These are phyloP conservation scores for Emydocephalus ijimae DNA, from an alignment of 2,113 vertebrate species.

Conservation along the genomic window DNA sequence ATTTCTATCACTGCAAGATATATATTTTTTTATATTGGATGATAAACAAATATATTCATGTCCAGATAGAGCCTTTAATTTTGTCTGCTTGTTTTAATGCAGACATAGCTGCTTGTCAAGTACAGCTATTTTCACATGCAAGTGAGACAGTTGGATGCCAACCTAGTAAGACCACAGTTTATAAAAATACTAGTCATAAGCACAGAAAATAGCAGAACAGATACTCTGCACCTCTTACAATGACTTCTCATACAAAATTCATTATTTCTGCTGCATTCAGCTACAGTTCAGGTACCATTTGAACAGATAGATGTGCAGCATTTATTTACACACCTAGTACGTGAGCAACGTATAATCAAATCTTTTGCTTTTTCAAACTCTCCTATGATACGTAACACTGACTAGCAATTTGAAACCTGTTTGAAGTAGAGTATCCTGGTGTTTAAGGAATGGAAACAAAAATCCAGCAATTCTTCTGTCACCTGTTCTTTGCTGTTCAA, in stretches of 20 bases:
- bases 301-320: not conserved
- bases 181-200: not conserved
- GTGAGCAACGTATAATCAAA: not conserved
- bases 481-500: not conserved
- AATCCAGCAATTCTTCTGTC: not conserved
- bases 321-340: not conserved
- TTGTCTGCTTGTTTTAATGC: slow-evolving; percentile 1
- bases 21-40: not conserved
- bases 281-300: not conserved
- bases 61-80: not conserved
- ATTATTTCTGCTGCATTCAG: not conserved
- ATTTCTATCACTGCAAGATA: not conserved
- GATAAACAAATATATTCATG: not conserved
- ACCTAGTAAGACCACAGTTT: slow-evolving; percentile 10
- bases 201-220: slow-evolving; percentile 3
- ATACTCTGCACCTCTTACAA: not conserved
- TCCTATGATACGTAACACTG: not conserved
- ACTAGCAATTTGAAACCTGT: not conserved
- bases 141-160: slow-evolving; percentile 26
- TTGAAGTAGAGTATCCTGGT: not conserved
- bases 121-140: slow-evolving; percentile 7
- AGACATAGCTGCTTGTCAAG: slow-evolving; percentile 13
- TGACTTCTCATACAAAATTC: not conserved
- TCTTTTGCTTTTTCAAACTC: not conserved
- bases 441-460: not conserved